These are phyloP conservation scores for Pheosia tremula DNA, from an alignment of 2,888 invertebrate species.

Conservation along the genomic window DNA sequence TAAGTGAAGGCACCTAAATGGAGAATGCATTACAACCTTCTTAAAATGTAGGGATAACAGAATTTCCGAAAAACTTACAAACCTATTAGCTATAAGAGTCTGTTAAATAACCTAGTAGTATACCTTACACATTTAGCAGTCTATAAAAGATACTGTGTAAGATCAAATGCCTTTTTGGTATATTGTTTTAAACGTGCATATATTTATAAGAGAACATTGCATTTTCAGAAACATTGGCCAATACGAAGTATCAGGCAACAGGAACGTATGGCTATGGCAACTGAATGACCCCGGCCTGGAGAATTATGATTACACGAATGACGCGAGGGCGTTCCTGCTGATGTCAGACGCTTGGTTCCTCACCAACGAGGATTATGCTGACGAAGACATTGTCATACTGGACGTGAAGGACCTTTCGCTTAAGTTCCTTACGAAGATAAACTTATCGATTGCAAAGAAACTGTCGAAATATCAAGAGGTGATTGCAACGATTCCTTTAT, in stretches of 20 bases:
- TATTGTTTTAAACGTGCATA: no score
- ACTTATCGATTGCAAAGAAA: slow-evolving; percentile 86
- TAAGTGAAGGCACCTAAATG: no score
- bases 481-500: slow-evolving; percentile 7
- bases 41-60: no score
- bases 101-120: no score
- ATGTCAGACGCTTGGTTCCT: slow-evolving; percentile 64
- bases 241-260: slow-evolving; percentile 53
- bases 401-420: slow-evolving; percentile 70
- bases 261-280: slow-evolving; percentile 72
- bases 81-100: no score
- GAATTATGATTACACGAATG: slow-evolving; percentile 64
- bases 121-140: no score
- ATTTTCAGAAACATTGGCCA: slow-evolving; percentile 65
- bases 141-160: no score
- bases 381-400: slow-evolving; percentile 62
- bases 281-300: slow-evolving; percentile 74
- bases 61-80: no score
- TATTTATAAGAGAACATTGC: neutral
- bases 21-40: no score
- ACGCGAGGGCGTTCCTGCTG: slow-evolving; percentile 64
- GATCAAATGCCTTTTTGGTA: no score
- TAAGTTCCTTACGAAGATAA: slow-evolving; percentile 83
- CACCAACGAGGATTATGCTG: slow-evolving; percentile 46
- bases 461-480: slow-evolving; percentile 87